Conservation (phyloP, 2,888 invertebrate species). For the Galerucella pusilla region DNA sequence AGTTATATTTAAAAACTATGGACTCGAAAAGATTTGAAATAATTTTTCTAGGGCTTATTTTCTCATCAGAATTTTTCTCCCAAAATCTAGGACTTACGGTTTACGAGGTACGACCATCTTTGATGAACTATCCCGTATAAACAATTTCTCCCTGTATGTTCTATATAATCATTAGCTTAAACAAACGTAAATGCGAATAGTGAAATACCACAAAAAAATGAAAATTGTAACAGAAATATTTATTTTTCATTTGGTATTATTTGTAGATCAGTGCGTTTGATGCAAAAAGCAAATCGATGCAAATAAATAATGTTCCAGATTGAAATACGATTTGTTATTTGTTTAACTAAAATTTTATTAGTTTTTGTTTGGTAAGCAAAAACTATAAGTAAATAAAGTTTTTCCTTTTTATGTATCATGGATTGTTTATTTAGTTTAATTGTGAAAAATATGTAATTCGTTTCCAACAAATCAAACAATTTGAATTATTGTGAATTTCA, state of each 20-base stretch:
- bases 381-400: not conserved
- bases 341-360: not conserved
- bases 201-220: not conserved
- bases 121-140: no score
- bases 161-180: not conserved
- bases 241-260: not conserved
- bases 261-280: not conserved
- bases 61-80: no score
- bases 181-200: no score
- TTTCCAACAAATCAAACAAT: not conserved
- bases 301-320: not conserved
- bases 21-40: no score
- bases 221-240: not conserved
- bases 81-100: no score
- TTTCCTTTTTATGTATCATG: not conserved
- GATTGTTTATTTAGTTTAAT: not conserved
- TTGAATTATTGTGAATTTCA: not conserved
- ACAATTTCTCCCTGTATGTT: not conserved
- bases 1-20: no score
- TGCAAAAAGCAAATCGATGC: not conserved
- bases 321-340: not conserved
- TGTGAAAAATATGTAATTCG: not conserved
- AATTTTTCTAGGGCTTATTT: no score
- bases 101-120: no score
- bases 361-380: slow-evolving; percentile 1